Base-by-base conservation (phyloP, 2,888 invertebrate species). In the Tortricodes alternella region DNA sequence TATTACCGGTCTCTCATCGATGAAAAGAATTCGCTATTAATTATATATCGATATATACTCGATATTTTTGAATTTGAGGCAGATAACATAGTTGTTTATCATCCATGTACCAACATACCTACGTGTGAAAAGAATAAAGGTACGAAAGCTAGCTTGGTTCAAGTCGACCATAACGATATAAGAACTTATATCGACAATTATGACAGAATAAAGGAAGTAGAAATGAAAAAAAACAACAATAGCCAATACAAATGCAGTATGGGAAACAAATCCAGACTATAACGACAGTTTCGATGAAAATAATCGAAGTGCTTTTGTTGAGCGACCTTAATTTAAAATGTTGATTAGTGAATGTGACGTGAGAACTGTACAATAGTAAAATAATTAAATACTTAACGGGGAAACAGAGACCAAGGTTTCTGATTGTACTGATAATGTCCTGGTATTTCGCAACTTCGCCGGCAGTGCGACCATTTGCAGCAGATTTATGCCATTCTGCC, bases 231-330 rank as follows among this genome's bases (percentile, higher is more conserved):
- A 46, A 44, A 37, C 29, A 53, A 58, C 51, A 51, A 55, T 39
- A 32, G 7, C 15, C 7, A 39, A 19, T 38, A 8, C 39, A 39
- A 11, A 39, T 5, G 39, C 27, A 21, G 44, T 35, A 58, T 43
- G 19, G 43, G 38, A 58, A 44, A 49, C 37, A 44, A 50, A 48
- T 49, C 39, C 38, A 46, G 39, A 38, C 46, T 19, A 18, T 49
- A 48, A 46, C 41, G 53, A 58, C 53, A 58, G 11, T 35, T 38
- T 27, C 44, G 53, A 58, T 53, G 46, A 53, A 53, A 48, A 58
- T 48, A 44, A 53, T 53, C 37, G 44, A 67, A 62, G 59, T 68
- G 68, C 65, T 72, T 73, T 76, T 74, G 74, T 71, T 66, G 46
- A 60, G 60, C 63, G 75, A 62, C 76, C 71, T 74, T 73, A 66